Evolutionary conservation across 92 coral and sea anemone species (phyloP).

Genomic region (Epizoanthus fatuus): DNA sequence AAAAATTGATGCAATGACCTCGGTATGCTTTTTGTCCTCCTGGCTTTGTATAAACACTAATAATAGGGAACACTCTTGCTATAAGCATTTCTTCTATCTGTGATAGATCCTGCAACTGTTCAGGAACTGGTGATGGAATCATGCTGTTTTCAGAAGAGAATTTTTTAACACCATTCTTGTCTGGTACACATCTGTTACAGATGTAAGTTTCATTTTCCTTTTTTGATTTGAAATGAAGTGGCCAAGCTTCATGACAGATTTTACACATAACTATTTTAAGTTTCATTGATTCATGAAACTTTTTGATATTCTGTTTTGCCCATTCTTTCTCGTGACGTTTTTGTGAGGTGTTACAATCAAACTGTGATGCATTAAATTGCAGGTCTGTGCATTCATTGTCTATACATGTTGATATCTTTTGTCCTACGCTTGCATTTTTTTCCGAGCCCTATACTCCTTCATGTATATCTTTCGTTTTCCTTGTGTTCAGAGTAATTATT

Average conservation of each 20-base stretch:
- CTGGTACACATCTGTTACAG: constrained; percentile 2
- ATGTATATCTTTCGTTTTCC: constrained; percentile 4
- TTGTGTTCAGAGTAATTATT: too few species aligned
- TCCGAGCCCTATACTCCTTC: neutral
- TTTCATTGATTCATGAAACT: too few species aligned
- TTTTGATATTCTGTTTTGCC: too few species aligned
- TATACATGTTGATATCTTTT: too few species aligned
- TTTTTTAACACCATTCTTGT: constrained; percentile 48
- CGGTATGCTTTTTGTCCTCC: neutral
- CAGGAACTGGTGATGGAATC: constrained; percentile 63
- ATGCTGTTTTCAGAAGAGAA: constrained; percentile 72
- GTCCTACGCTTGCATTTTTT: too few species aligned
- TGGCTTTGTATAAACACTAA: neutral
- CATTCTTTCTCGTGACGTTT: too few species aligned
- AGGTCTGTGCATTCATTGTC: too few species aligned
- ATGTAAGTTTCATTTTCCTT: neutral
- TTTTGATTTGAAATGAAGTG: constrained; percentile 7
- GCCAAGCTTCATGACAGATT: constrained; percentile 3
- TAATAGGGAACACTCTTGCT: constrained; percentile 1
- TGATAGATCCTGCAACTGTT: constrained; percentile 53
- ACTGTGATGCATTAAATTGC: too few species aligned
- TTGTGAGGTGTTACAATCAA: too few species aligned
- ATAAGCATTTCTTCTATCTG: constrained; percentile 74
- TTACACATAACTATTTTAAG: too few species aligned
- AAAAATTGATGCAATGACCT: neutral